Percentiles rank a stretch among this genome's conserved stretches.
Conservation (phyloP, 2,888 invertebrate species). For the Pristionchus japonicus region DNA sequence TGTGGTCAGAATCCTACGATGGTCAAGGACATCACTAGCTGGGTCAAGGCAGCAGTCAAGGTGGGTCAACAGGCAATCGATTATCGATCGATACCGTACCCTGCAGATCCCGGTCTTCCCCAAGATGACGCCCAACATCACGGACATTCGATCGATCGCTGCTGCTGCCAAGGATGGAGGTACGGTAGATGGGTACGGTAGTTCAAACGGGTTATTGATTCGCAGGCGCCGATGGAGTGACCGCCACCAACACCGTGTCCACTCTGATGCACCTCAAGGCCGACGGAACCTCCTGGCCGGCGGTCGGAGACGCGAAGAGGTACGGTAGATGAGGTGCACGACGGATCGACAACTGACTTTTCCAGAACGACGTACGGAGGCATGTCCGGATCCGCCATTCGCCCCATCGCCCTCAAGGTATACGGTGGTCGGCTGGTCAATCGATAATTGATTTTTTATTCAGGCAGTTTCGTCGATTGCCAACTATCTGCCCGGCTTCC, state of each 20-base stretch:
- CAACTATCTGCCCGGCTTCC: constrained; percentile 87
- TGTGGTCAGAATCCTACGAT: constrained; percentile 94
- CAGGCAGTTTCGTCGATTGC: constrained; percentile 91
- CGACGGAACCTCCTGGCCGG: constrained; percentile 91
- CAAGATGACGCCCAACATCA: constrained; percentile 97
- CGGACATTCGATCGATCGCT: constrained; percentile 91
- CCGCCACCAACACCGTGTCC: constrained; percentile 96
- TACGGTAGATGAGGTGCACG: constrained; percentile 25
- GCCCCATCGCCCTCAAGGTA: constrained; percentile 87
- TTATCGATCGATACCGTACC: constrained; percentile 3
- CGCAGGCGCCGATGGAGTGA: constrained; percentile 90
- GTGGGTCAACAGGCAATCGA: constrained; percentile 59
- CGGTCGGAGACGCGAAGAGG: constrained; percentile 84
- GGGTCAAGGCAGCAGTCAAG: constrained; percentile 82
- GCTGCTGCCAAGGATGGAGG: constrained; percentile 84
- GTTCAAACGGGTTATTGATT: constrained; percentile 77
- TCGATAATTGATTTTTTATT: not conserved
- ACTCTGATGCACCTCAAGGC: constrained; percentile 90
- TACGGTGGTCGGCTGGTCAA: not conserved
- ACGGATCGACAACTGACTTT: not conserved
- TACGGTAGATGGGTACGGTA: constrained; percentile 27
- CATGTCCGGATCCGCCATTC: constrained; percentile 82
- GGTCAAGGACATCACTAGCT: constrained; percentile 89
- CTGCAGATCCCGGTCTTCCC: constrained; percentile 94
- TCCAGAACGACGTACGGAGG: constrained; percentile 78